These are phyloP conservation scores for Amphimallon solstitiale DNA, from an alignment of 2,888 invertebrate genomes.

Conservation along the genomic window DNA sequence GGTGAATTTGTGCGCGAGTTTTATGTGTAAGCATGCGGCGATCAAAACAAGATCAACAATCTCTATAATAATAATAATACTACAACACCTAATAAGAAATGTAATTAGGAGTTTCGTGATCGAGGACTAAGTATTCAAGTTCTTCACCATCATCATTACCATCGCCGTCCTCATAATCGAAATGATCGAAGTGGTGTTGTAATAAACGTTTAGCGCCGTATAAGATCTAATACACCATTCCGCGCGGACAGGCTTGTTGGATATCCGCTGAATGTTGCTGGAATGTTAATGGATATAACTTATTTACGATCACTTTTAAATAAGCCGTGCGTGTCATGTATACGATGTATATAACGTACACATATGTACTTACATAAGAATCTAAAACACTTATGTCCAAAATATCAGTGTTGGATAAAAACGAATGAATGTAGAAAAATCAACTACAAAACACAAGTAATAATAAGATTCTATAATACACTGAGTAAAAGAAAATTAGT, in stretches of 20 bases:
- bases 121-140: slow-evolving; percentile 10
- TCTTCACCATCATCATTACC: slow-evolving; percentile 11
- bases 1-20: too few relatives aligned
- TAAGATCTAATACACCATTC: slow-evolving; percentile 19
- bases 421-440: too few relatives aligned
- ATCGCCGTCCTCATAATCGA: slow-evolving; percentile 22
- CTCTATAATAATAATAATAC: slow-evolving; percentile 17
- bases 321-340: neutral
- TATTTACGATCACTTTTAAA: slow-evolving; percentile 24
- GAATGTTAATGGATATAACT: slow-evolving; percentile 30
- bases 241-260: neutral
- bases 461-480: too few relatives aligned
- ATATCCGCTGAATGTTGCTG: slow-evolving; percentile 5
- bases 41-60: slow-evolving; percentile 33
- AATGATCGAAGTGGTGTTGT: slow-evolving; percentile 30
- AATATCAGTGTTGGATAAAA: too few relatives aligned
- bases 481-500: too few relatives aligned
- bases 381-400: too few relatives aligned
- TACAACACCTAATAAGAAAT: slow-evolving; percentile 25
- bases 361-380: too few relatives aligned
- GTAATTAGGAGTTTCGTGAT: slow-evolving; percentile 20
- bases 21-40: neutral
- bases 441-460: too few relatives aligned
- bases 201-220: slow-evolving; percentile 27
- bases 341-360: too few relatives aligned